Evolutionary conservation across 2,113 vertebrate genomes (phyloP).

Genomic region (Sceloporus undulatus): DNA sequence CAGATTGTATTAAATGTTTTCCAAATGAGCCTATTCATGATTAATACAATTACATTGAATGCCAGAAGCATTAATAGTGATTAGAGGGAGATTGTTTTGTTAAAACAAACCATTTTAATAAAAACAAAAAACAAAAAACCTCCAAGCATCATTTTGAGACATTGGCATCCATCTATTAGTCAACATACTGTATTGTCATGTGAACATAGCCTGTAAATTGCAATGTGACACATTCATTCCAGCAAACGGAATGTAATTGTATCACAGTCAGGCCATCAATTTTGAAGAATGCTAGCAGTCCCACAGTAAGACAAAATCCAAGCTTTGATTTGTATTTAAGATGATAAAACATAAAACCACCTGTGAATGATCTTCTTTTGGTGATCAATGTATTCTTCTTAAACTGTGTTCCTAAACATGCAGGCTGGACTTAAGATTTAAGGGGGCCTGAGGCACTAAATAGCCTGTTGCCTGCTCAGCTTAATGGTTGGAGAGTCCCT

Average conservation of each 20-base stretch:
- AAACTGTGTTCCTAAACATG: not conserved
- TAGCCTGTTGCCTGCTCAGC: no score
- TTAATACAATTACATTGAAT: slow-evolving; percentile 64
- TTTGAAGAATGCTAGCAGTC: slow-evolving; percentile 35
- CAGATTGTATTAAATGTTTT: slow-evolving; percentile 39
- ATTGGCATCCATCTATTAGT: slow-evolving; percentile 66
- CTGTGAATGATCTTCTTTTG: slow-evolving; percentile 18
- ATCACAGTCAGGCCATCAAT: slow-evolving; percentile 47
- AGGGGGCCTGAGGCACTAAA: not conserved
- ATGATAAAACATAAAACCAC: slow-evolving; percentile 16
- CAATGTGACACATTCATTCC: slow-evolving; percentile 27
- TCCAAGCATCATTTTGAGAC: slow-evolving; percentile 61
- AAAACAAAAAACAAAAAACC: not conserved
- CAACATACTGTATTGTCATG: slow-evolving; percentile 65
- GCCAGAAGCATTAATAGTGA: slow-evolving; percentile 69
- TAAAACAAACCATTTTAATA: slow-evolving; percentile 71
- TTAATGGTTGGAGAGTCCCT: not conserved
- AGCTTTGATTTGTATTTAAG: slow-evolving; percentile 29
- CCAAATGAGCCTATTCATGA: slow-evolving; percentile 56
- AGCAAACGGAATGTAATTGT: slow-evolving; percentile 55
- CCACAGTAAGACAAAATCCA: slow-evolving; percentile 37
- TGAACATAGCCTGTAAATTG: slow-evolving; percentile 47
- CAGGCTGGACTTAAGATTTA: not conserved
- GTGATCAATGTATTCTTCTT: not conserved
- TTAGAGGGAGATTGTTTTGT: slow-evolving; percentile 71